Percentiles rank a stretch among this genome's conserved stretches.
Evolutionary conservation across 2,797 vertebrate species (phyloP).

Genomic region (Typhlichthys subterraneus): DNA sequence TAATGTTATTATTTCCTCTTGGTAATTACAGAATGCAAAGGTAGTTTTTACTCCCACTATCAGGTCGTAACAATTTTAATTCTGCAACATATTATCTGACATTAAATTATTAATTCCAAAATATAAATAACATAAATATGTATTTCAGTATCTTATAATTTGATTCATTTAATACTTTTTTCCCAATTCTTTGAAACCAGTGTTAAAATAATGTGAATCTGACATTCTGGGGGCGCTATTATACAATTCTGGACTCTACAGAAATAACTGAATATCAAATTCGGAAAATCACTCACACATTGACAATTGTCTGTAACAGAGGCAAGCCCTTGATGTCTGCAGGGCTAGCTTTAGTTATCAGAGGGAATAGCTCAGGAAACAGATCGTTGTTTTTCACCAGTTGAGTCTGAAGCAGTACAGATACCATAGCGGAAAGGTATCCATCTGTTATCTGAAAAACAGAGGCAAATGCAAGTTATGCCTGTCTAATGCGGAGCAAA

Average conservation of each 20-base stretch:
- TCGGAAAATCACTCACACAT: slow-evolving; percentile 64
- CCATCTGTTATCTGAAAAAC: slow-evolving; percentile 62
- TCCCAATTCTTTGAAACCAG: neutral
- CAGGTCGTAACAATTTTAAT: too few relatives aligned
- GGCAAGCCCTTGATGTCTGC: slow-evolving; percentile 72
- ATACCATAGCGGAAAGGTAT: slow-evolving; percentile 73
- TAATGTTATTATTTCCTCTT: neutral
- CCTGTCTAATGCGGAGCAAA: neutral
- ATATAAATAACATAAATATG: too few relatives aligned
- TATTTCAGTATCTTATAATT: neutral
- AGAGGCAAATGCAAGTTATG: neutral
- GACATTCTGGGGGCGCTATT: too few relatives aligned
- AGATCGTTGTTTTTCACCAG: slow-evolving; percentile 62
- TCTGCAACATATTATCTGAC: too few relatives aligned
- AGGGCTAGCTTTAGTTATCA: slow-evolving; percentile 61
- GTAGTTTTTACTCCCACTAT: too few relatives aligned
- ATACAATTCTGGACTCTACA: neutral
- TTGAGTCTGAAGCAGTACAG: slow-evolving; percentile 72
- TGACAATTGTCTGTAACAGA: slow-evolving; percentile 52
- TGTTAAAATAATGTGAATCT: neutral
- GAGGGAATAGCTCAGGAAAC: slow-evolving; percentile 66
- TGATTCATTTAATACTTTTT: neutral
- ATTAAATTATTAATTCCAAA: too few relatives aligned
- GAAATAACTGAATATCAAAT: neutral
- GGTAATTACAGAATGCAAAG: too few relatives aligned